Percentiles rank a stretch among this genome's conserved stretches.
These are phyloP conservation scores for Ctenomys sociabilis DNA, from an alignment of 2,113 vertebrate species.

Conservation along the genomic window DNA sequence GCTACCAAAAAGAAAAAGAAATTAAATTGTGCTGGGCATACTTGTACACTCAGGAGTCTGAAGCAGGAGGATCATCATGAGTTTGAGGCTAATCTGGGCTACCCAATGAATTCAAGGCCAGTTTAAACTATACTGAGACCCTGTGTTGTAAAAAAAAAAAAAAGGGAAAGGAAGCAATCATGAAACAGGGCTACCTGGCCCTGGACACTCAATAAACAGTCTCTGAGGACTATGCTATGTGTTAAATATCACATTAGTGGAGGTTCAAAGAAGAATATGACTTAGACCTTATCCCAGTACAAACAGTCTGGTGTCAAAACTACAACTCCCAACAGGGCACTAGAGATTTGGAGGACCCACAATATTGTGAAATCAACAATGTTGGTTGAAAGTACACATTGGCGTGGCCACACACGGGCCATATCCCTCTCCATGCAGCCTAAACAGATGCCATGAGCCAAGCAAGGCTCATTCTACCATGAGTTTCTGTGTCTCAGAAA, in stretches of 20 bases:
- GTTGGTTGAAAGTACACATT: rapidly evolving
- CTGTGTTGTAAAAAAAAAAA: not conserved
- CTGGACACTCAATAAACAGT: not conserved
- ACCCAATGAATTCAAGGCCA: not conserved
- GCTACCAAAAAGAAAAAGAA: too few species aligned
- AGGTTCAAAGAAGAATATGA: not conserved
- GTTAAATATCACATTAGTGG: rapidly evolving
- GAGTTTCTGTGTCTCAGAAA: not conserved
- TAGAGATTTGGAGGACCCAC: not conserved
- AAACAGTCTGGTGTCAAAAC: not conserved
- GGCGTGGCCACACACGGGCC: not conserved
- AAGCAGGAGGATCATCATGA: not conserved
- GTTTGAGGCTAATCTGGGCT: not conserved
- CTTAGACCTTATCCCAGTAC: too few species aligned
- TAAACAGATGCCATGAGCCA: not conserved
- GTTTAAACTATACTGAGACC: not conserved
- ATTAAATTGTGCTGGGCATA: too few species aligned
- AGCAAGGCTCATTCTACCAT: not conserved
- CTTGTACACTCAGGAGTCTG: not conserved
- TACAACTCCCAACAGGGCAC: not conserved
- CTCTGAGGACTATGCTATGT: not conserved
- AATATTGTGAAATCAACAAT: not conserved
- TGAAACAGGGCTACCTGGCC: not conserved
- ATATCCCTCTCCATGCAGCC: not conserved
- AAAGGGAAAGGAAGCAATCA: not conserved